A percentile compares a stretch with the other conserved stretches of the same genome.
These are phyloP conservation scores for Nysson spinosus DNA, from an alignment of 2,888 invertebrate species.

Conservation along the genomic window DNA sequence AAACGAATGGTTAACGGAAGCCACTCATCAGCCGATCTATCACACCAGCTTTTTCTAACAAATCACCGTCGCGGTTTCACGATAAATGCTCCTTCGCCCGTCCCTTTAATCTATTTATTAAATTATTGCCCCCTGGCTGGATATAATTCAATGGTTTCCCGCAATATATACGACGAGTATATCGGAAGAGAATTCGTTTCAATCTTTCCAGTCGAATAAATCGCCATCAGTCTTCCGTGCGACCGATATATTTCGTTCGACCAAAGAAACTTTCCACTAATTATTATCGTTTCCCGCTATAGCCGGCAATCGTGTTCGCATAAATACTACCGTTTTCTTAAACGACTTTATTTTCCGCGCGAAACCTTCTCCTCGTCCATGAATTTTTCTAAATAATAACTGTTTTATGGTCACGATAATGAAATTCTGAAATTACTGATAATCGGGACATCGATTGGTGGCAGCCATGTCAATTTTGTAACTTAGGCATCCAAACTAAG, in stretches of 20 bases:
- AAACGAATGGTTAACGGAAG: neutral
- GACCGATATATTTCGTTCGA: conserved; percentile 35
- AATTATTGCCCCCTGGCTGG: conserved; percentile 2
- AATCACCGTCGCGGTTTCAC: no score
- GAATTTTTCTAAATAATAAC: conserved; percentile 66
- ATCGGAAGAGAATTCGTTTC: conserved; percentile 23
- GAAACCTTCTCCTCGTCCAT: conserved; percentile 20
- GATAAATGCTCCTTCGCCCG: neutral
- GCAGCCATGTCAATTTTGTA: conserved; percentile 57
- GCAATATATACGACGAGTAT: conserved; percentile 9
- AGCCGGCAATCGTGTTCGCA: conserved; percentile 25
- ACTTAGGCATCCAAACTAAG: conserved; percentile 39
- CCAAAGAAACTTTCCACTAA: conserved; percentile 54
- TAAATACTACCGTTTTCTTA: conserved; percentile 34
- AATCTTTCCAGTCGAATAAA: conserved; percentile 28
- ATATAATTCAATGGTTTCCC: neutral
- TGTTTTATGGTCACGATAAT: conserved; percentile 71
- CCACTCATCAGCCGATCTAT: neutral
- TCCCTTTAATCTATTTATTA: conserved; percentile 2
- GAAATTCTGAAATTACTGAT: conserved; percentile 73
- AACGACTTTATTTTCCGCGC: conserved; percentile 47
- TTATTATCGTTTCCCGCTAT: conserved; percentile 47
- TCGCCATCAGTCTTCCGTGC: conserved; percentile 31
- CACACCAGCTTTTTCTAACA: no score
- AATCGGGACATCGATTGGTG: conserved; percentile 72